A percentile compares a stretch with the other conserved stretches of the same genome.
These are phyloP conservation scores for Pristiophorus japonicus DNA, from an alignment of 2,113 vertebrate species.

Conservation along the genomic window DNA sequence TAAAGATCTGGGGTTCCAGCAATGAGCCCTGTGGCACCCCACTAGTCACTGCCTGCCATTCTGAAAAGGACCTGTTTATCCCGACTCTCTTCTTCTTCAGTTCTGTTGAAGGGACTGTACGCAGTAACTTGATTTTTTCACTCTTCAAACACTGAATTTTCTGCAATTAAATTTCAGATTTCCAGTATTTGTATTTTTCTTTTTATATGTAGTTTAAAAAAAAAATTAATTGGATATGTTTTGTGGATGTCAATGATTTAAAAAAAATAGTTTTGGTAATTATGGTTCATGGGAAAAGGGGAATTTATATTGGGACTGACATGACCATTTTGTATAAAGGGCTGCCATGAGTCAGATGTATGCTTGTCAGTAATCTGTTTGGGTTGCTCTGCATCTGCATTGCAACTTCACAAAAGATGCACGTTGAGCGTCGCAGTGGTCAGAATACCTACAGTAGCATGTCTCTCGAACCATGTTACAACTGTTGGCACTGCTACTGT, in stretches of 20 bases:
- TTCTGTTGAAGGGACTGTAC: neutral
- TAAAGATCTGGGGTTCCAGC: no score
- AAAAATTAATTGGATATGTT: no score
- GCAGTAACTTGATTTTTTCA: neutral
- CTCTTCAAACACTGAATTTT: neutral
- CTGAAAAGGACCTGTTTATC: no score
- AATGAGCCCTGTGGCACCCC: no score
- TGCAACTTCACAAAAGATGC: neutral
- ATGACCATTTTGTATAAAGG: neutral
- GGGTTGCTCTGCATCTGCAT: neutral
- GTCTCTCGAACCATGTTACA: neutral
- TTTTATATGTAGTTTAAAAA: neutral
- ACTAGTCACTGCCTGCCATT: no score
- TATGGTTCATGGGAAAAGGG: neutral
- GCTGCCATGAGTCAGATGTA: neutral
- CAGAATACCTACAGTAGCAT: neutral
- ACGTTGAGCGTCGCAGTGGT: neutral
- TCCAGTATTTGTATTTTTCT: neutral
- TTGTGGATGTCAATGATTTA: neutral
- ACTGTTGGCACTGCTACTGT: neutral
- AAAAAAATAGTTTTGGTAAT: neutral
- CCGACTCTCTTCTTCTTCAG: no score
- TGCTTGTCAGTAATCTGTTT: neutral
- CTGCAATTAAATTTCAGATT: neutral
- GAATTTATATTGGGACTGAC: neutral